These are phyloP conservation scores for Tetrao urogallus DNA, from an alignment of 2,113 vertebrate species.

Conservation along the genomic window DNA sequence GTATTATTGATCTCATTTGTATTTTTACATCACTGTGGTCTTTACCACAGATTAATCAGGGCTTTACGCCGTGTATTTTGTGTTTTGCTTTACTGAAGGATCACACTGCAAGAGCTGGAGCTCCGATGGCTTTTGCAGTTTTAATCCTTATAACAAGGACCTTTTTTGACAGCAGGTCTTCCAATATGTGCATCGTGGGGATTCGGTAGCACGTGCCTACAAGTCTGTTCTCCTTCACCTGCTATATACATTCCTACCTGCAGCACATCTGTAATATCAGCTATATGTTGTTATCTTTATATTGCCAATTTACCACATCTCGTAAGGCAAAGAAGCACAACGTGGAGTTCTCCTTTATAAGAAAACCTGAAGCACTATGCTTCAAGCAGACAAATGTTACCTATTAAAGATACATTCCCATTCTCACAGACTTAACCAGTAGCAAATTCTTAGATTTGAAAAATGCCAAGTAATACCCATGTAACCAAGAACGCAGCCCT, in stretches of 20 bases:
- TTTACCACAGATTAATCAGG: not conserved
- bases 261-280: not conserved
- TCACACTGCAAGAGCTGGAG: not conserved
- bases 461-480: not conserved
- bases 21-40: not conserved
- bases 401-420: not conserved
- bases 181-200: not conserved
- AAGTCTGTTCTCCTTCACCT: not conserved
- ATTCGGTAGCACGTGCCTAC: not conserved
- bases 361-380: not conserved
- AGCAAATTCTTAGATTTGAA: not conserved
- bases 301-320: not conserved
- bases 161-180: not conserved
- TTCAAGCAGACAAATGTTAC: not conserved
- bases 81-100: not conserved
- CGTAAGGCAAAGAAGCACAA: not conserved
- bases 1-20: not conserved
- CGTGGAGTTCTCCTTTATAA: not conserved
- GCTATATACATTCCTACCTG: not conserved
- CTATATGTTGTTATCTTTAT: not conserved
- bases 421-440: not conserved
- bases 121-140: constrained; percentile 1
- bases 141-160: not conserved
- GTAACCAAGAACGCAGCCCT: constrained; percentile 6
- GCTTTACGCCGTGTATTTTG: not conserved